phyloP scores from a whole-genome alignment of 2,888 invertebrate species.

The Salpingus planirostris region DNA sequence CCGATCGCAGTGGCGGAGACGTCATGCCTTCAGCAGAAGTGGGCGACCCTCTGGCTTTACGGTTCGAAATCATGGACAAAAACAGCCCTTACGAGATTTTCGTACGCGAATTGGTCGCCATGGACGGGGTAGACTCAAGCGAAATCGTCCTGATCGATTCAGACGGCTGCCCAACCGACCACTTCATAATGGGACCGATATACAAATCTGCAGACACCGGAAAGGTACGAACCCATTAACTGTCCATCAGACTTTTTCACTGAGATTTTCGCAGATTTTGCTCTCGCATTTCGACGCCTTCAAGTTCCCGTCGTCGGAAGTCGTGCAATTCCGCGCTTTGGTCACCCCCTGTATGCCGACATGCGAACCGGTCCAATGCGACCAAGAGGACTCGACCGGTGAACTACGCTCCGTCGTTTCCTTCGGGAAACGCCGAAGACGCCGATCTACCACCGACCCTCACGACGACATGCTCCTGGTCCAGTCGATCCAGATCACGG shows the following conservation, averaged over 20 bases:
- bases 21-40: conserved; percentile 84
- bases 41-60: conserved; percentile 82
- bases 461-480: conserved; percentile 80
- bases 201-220: conserved; percentile 71
- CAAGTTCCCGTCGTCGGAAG: conserved; percentile 92
- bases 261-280: conserved; percentile 56
- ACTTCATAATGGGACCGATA: conserved; percentile 88
- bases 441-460: conserved; percentile 45
- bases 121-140: conserved; percentile 89
- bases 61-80: conserved; percentile 86
- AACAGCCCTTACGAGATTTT: conserved; percentile 94
- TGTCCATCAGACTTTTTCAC: no score
- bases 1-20: conserved; percentile 73
- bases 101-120: conserved; percentile 85
- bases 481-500: conserved; percentile 85
- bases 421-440: conserved; percentile 70
- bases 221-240: conserved; percentile 49
- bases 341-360: conserved; percentile 91
- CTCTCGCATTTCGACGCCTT: conserved; percentile 91
- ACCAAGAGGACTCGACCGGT: conserved; percentile 73
- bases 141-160: conserved; percentile 89
- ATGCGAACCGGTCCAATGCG: conserved; percentile 87
- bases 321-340: conserved; percentile 90
- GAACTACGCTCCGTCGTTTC: conserved; percentile 75
- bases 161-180: conserved; percentile 86